Evolutionary conservation across 2,113 vertebrate species (phyloP), one percentile per base, ranked within the genome.

Genomic region (Rhodinocichla rosea): DNA sequence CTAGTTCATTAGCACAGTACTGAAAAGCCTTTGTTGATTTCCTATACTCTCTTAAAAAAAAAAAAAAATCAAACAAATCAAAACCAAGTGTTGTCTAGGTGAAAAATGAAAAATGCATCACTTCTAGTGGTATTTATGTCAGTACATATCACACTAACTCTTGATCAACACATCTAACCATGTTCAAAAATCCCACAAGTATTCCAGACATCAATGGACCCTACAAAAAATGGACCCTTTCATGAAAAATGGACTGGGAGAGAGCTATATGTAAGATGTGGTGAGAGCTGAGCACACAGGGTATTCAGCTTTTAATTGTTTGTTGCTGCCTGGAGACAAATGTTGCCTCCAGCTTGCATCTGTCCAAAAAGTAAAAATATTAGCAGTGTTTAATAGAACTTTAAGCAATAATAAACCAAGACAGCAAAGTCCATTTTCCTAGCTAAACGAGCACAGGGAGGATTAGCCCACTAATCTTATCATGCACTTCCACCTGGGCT

Each of bases 391-490:
- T 80, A 94, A 74, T 1, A 94, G 68, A 95, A 86, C 60, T 60
- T 63, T n/a, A 83, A 88, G 76, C 55, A 93, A 74, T 42, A 94
- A 83, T 53, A 81, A 90, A 59, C 30, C 39, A 59, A 86, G 71
- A 74, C 45, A 86, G 71, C 16, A 81, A 32, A 76, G 67, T 80
- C 70, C 52, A 60, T 92, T 90, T 86, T 86, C 33, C 59, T 63
- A 94, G 80, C 39, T 90, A 87, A 93, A 90, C 28, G 24, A 94
- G 60, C 44, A 68, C n/a, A 47, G 28, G 47, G 13, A 33, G 26
- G 45, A 88, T 74, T 90, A 93, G 55, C 33, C 35, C 47, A 37
- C 71, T 81, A 83, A 83, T 78, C 50, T 90, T 91, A 97, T 84
- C 83, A 70, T 30, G 57, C 24, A 32, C 33, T 71, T 89, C 33